Percentiles rank a stretch among this genome's conserved stretches.
phyloP scores from a whole-genome alignment of 1,140 invertebrate species.

The Nasonia longicornis region DNA sequence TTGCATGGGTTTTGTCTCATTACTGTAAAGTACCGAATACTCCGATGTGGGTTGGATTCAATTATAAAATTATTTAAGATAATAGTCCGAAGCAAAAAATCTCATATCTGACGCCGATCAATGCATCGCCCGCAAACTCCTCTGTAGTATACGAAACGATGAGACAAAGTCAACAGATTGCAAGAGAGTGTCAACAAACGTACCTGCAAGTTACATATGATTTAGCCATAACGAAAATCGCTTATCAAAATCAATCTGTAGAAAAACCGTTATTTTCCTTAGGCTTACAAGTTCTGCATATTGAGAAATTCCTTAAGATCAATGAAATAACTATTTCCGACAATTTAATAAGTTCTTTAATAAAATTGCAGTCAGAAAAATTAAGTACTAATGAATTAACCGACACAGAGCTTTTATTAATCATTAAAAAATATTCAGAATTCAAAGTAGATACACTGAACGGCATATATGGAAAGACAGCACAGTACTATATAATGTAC shows the following conservation, averaged over 20 bases:
- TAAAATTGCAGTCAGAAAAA: neutral
- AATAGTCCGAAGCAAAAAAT: conserved; percentile 48
- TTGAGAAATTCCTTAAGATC: neutral
- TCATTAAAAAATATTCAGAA: no score
- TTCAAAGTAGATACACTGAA: conserved; percentile 41
- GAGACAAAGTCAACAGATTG: conserved; percentile 26
- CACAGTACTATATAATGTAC: conserved; percentile 52
- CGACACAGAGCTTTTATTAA: no score
- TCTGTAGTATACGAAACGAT: conserved; percentile 51
- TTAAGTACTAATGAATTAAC: no score
- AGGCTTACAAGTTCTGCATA: conserved; percentile 62
- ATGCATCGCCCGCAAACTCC: conserved; percentile 56
- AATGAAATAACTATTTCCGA: neutral
- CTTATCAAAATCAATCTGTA: conserved; percentile 57
- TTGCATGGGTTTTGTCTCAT: no score
- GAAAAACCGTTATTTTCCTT: conserved; percentile 51
- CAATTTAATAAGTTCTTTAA: conserved; percentile 38
- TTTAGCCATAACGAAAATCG: conserved; percentile 63
- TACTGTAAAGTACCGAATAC: conserved; percentile 9
- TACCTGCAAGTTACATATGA: conserved; percentile 60
- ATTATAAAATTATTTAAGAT: conserved; percentile 42
- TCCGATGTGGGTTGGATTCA: conserved; percentile 55
- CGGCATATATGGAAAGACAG: conserved; percentile 57
- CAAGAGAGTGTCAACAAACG: conserved; percentile 50
- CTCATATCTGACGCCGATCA: conserved; percentile 55